Base-by-base conservation (phyloP, 2,113 vertebrate species). In the Ardeotis arabs region DNA sequence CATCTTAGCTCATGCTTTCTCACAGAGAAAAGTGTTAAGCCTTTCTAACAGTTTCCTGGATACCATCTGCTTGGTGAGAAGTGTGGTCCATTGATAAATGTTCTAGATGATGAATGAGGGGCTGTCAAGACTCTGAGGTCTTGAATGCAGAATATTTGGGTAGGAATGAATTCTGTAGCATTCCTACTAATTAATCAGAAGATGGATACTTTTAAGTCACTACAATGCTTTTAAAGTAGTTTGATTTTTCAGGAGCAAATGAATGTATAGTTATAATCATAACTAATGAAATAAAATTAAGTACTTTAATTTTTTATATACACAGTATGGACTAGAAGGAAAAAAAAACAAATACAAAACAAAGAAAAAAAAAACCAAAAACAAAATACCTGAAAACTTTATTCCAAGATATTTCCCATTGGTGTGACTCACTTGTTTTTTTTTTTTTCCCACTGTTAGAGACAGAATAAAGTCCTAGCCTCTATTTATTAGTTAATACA, bases 301-400 rank as follows among this genome's bases (percentile, higher is more conserved):
- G 6, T 74, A 41, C 2, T 8, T 73, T 49, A 9, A 33, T 82
- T 74, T 17, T 55, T 69, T 18, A 25, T 89, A 37, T 27, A 22
- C 2, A 25, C 5, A 21, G 31, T 27, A 76, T 19, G 15, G 16
- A 24, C 13, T 9, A 64, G 9, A 81, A 80, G 49, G 0, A 10
- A n/a, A 29, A 33, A 33, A 44, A 23, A 5, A 1, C 59, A 33
- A 49, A 23, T 5, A 1, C 1, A 6, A 14, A 86, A 60, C 2
- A 72, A 94, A 4, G 5, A n/a, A 58, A 16, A 10, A 31, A 35
- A 35, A 35, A 35, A 35, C 35, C 35, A 35, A 35, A 35, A 74
- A 50, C 6, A 28, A 60, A 15, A 21, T 44, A 31, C 2, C 11
- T 49, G 13, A 58, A 62, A 62, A 31, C 3, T 67, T 75, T 52